Evolutionary conservation across 2,888 invertebrate genomes (phyloP).

Genomic region (Apotomis capreana): DNA sequence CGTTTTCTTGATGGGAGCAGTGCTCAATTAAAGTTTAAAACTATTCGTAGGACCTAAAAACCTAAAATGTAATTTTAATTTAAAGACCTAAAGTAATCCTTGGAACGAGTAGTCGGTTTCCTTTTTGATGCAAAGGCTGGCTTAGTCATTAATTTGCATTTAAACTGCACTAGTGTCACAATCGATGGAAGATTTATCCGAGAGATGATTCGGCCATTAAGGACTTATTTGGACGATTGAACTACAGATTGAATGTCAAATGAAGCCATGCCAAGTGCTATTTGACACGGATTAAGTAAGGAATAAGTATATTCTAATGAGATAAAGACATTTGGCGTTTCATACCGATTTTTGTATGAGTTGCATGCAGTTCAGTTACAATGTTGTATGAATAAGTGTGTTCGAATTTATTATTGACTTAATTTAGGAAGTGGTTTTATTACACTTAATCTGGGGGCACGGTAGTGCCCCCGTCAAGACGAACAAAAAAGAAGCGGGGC

Average conservation of each 20-base stretch:
- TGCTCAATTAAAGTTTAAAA: too few species aligned
- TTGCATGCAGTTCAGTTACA: not conserved
- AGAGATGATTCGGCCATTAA: not conserved
- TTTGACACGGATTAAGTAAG: not conserved
- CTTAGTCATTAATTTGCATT: not conserved
- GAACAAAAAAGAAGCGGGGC: too few species aligned
- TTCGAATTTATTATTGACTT: too few species aligned
- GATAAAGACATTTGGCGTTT: not conserved
- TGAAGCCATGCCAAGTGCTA: slow-evolving; percentile 44
- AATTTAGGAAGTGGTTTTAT: too few species aligned
- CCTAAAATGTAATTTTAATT: too few species aligned
- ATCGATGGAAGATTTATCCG: not conserved
- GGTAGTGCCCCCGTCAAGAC: too few species aligned
- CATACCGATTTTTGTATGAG: not conserved
- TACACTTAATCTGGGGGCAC: too few species aligned
- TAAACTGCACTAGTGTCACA: not conserved
- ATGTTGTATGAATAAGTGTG: not conserved
- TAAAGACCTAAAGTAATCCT: too few species aligned
- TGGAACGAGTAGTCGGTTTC: too few species aligned
- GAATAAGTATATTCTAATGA: not conserved
- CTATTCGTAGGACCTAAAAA: too few species aligned
- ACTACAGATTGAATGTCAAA: slow-evolving; percentile 34
- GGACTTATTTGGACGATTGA: slow-evolving; percentile 44
- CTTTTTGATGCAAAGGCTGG: too few species aligned
- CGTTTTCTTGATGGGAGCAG: too few species aligned